Evolutionary conservation across 2,888 invertebrate genomes (phyloP).

Genomic region (Rotaria sp.): DNA sequence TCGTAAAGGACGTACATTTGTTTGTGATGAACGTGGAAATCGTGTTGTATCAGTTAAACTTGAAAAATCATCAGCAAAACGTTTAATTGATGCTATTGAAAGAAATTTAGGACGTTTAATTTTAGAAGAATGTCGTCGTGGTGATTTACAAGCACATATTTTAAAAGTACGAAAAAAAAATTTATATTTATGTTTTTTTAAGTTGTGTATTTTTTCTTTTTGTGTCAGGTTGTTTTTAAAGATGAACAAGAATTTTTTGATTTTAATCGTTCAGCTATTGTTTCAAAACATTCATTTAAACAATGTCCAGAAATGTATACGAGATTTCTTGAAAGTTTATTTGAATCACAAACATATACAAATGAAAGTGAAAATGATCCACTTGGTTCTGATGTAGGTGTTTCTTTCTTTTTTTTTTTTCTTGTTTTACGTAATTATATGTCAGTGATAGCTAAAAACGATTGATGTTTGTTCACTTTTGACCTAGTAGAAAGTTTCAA

Average conservation of each 20-base stretch:
- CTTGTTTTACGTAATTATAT: background rate
- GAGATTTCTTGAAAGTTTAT: conserved; percentile 25
- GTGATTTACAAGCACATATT: conserved; percentile 28
- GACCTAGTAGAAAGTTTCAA: no score
- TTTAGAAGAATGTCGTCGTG: conserved; percentile 20
- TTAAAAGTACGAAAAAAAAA: background rate
- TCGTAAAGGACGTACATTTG: conserved; percentile 23
- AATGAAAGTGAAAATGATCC: background rate
- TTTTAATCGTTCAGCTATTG: conserved; percentile 27
- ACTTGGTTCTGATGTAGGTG: background rate
- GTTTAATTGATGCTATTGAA: conserved; percentile 12
- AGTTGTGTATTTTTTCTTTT: background rate
- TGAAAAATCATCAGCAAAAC: background rate
- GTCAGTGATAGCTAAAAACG: no score
- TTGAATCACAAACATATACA: conserved; percentile 7
- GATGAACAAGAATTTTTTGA: conserved; percentile 31
- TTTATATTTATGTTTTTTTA: no score
- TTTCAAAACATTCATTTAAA: conserved; percentile 24
- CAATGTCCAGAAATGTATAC: conserved; percentile 29
- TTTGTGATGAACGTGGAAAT: conserved; percentile 29
- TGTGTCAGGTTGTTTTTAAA: background rate
- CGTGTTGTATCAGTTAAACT: conserved; percentile 29
- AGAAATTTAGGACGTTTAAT: background rate
- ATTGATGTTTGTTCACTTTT: no score
- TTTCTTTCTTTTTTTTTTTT: background rate